These are phyloP conservation scores for Palythoa grandis DNA, from an alignment of 92 coral and sea anemone species.

Conservation along the genomic window DNA sequence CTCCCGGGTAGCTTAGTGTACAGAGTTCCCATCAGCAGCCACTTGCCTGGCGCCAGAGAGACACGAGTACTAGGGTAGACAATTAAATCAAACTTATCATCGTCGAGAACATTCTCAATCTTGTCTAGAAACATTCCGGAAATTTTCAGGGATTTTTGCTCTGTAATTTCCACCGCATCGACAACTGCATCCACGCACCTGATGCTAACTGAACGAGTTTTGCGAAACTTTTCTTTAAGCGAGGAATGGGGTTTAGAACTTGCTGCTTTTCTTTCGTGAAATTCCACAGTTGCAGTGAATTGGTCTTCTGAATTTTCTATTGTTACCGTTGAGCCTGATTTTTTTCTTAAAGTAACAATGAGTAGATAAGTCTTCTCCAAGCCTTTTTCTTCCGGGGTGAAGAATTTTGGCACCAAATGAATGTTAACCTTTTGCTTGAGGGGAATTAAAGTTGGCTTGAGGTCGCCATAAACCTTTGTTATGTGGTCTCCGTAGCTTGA, in stretches of 20 bases:
- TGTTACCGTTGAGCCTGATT: constrained; percentile 4
- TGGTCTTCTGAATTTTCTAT: constrained; percentile 19
- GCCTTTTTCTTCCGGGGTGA: constrained; percentile 73
- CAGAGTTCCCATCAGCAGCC: constrained; percentile 80
- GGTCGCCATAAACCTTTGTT: constrained; percentile 27
- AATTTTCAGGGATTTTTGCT: constrained; percentile 10
- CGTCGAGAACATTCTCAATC: constrained; percentile 17
- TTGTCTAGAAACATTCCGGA: constrained; percentile 25
- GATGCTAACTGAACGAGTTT: constrained; percentile 21
- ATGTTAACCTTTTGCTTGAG: constrained; percentile 59
- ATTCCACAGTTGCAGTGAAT: constrained; percentile 54
- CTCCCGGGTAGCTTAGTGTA: constrained; percentile 61
- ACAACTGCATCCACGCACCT: constrained; percentile 23
- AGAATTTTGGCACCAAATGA: constrained; percentile 84
- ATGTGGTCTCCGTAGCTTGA: constrained; percentile 41
- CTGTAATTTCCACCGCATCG: constrained; percentile 8
- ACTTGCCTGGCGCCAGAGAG: constrained; percentile 43
- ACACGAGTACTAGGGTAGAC: constrained; percentile 68
- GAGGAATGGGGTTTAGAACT: constrained; percentile 32
- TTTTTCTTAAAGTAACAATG: constrained; percentile 18
- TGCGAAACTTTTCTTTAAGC: constrained; percentile 19
- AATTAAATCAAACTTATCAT: constrained; percentile 76
- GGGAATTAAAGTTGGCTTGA: constrained; percentile 67
- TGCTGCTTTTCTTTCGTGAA: constrained; percentile 50
- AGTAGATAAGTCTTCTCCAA: constrained; percentile 33